Evolutionary conservation across 2,113 vertebrate genomes (phyloP), one percentile per base, ranked within the genome.

Genomic region (Dromas ardeola): DNA sequence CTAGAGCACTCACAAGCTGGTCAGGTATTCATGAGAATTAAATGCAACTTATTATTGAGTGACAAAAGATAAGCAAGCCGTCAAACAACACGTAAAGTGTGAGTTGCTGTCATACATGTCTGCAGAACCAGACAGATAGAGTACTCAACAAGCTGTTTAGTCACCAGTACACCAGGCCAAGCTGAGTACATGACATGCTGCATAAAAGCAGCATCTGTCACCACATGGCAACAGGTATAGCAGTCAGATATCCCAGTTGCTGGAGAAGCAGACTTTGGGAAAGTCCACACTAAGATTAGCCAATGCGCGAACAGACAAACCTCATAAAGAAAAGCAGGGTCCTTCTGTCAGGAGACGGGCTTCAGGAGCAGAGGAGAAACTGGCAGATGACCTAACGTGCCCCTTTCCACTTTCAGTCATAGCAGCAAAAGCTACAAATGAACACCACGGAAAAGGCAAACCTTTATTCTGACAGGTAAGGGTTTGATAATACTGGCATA

Each of bases 51-150:
- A 49, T 61, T 40, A 38, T 1, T 30, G 36, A 55, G 18, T 6
- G 19, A 58, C 29, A 76, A 76, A 56, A 70, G 29, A 5, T 10
- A 72, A 38, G 27, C 5, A 29, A 47, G 40, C 10, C 18, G n/a
- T 5, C 0, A 1, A 23, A 45, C 27, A 66, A 25, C 7, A 11
- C 0, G 3, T 70, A 3, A 67, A 43, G 32, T 23, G n/a, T 21
- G 42, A 67, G 19, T 7, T 56, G 36, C 16, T 73, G 20, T 20
- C 36, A 26, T 2, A 14, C 4, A 10, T 13, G 22, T 34, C 38
- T 72, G 38, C n/a, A 62, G 26, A 67, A 71, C 29, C 0, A 2
- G 36, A 45, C 25, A 77, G 42, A 6, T 26, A 23, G 38, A 55
- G 43, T 23, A 29, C 62, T 58, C 6, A 0, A 21, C 34, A 10